Evolutionary conservation across 1,140 invertebrate genomes (phyloP).

Genomic region (Drosophila neocordata): DNA sequence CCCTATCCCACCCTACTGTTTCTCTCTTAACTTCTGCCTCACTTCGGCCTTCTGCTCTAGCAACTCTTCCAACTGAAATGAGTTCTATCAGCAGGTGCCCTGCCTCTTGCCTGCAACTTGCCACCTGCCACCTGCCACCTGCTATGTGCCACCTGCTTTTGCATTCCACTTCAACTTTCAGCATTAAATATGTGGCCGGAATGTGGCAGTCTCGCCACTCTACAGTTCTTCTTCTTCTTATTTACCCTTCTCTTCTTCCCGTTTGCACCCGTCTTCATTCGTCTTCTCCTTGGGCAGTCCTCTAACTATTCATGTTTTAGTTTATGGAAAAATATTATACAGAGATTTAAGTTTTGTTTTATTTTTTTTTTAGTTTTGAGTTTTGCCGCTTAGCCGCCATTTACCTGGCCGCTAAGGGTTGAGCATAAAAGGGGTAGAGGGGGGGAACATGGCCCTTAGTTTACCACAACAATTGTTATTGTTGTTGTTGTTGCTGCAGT

Average conservation of each 20-base stretch:
- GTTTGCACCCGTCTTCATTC: neutral
- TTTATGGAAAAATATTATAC: conserved; percentile 76
- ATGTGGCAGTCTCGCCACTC: conserved; percentile 9
- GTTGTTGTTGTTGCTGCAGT: conserved; percentile 24
- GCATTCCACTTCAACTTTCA: conserved; percentile 48
- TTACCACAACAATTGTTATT: conserved; percentile 31
- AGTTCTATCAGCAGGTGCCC: conserved; percentile 53
- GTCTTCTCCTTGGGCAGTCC: neutral
- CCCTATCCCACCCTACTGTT: too few species aligned
- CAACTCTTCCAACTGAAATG: conserved; percentile 42
- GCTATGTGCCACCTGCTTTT: neutral
- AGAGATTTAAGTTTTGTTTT: conserved; percentile 69
- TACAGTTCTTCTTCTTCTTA: neutral
- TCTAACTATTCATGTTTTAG: conserved; percentile 13
- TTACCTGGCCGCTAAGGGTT: conserved; percentile 63
- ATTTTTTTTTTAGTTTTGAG: conserved; percentile 39
- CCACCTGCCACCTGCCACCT: conserved; percentile 4
- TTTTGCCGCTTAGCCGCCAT: conserved; percentile 52
- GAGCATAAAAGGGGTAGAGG: neutral
- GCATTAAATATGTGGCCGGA: conserved; percentile 74
- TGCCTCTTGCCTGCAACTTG: conserved; percentile 13
- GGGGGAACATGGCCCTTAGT: conserved; percentile 28
- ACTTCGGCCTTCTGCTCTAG: neutral
- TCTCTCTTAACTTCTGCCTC: neutral
- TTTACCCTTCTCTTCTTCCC: neutral